Evolutionary conservation across 2,797 vertebrate species (phyloP), one percentile per base, ranked within the genome.

Genomic region (Neopelma chrysocephalum): DNA sequence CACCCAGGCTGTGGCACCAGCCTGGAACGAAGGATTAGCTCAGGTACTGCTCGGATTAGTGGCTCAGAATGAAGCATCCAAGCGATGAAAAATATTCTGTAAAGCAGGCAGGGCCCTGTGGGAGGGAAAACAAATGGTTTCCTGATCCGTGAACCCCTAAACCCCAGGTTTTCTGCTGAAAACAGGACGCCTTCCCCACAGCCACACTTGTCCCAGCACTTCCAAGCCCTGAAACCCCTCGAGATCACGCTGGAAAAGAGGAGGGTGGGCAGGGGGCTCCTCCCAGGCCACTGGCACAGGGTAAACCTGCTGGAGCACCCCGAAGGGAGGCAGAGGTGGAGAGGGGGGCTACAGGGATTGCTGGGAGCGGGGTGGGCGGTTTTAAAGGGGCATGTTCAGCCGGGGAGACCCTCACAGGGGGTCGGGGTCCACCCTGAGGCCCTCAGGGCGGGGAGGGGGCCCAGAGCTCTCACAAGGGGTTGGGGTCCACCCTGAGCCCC

Each of bases 261-360:
- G 12, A 3, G 6, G 38, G 13, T 43, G 76, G 19, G 45, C 27
- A 66, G 50, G 47, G 45, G 32, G 60, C 15, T n/a, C 15, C 70
- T 34, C 23, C 23, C 38, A 32, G 42, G 8, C 32, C 50, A 3
- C 14, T 31, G 14, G 36, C 9, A 8, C 25, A 27, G 58, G 57
- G 26, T 6, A 14, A 60, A 38, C 17, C 34, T 13, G 15, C 47
- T 2, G 4, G 42, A 57, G 56, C 32, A 6, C 40, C 72, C 27
- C 27, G 0, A 25, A n/a, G 51, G 5, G 21, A 9, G 13, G 61
- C 27, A 9, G 66, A 15, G 22, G 5, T 7, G 4, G 51, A 5
- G 32, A 16, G 3, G 12, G 12, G 4, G 29, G 3, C 13, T 3
- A 11, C 11, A 11, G 15, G 32, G 27, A 11, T 0, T 1, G 32